These are phyloP conservation scores for Camponotus floridanus DNA, from an alignment of 1,140 invertebrate genomes.

Conservation along the genomic window DNA sequence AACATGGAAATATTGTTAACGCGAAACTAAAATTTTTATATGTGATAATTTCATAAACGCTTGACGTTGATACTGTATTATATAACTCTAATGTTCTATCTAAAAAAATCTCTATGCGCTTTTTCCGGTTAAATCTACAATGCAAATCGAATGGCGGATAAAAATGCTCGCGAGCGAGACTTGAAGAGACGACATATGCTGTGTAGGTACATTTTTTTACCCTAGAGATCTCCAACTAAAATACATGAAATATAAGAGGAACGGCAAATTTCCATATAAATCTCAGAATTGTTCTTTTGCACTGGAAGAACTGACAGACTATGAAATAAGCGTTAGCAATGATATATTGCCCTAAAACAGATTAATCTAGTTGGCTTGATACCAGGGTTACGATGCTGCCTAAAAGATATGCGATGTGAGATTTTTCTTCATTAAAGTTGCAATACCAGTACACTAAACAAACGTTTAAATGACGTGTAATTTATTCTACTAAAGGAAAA, in stretches of 20 bases:
- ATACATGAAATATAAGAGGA: constrained; percentile 76
- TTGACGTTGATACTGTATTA: constrained; percentile 62
- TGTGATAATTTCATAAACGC: constrained; percentile 9
- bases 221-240: constrained; percentile 74
- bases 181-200: constrained; percentile 78
- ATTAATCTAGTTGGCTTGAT: constrained; percentile 62
- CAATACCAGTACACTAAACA: constrained; percentile 21
- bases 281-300: constrained; percentile 71
- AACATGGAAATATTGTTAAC: constrained; percentile 10
- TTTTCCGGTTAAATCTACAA: constrained; percentile 81
- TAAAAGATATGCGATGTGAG: constrained; percentile 41
- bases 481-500: constrained; percentile 43
- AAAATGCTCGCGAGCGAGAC: constrained; percentile 74
- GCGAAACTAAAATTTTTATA: neutral
- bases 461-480: constrained; percentile 53
- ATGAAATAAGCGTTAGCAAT: constrained; percentile 61
- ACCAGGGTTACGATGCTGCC: constrained; percentile 48
- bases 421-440: constrained; percentile 62
- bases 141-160: constrained; percentile 77
- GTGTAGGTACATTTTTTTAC: constrained; percentile 66
- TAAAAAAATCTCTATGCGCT: constrained; percentile 73
- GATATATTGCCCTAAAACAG: constrained; percentile 61
- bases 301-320: constrained; percentile 59
- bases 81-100: constrained; percentile 67
- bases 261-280: constrained; percentile 78